A percentile compares a stretch with the other conserved stretches of the same genome.
phyloP scores from a whole-genome alignment of 2,113 vertebrate species.

The Eretmochelys imbricata region DNA sequence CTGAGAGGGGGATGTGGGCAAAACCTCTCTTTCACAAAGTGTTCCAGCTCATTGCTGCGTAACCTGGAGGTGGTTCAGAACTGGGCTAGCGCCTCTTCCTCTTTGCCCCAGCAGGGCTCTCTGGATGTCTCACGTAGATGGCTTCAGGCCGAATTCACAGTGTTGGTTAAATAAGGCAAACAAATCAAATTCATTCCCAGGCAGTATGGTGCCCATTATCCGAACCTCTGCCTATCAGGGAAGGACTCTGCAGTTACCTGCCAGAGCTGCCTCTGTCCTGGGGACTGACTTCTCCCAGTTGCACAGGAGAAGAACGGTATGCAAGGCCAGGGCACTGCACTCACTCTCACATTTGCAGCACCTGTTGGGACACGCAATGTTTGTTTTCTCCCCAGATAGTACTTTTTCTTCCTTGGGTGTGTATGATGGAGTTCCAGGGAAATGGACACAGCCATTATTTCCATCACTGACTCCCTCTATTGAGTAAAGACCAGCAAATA shows the following conservation, averaged over 20 bases:
- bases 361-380: rapidly evolving
- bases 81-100: rapidly evolving
- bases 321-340: neutral
- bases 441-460: neutral
- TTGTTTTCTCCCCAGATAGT: neutral
- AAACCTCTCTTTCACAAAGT: neutral
- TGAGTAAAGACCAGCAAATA: neutral
- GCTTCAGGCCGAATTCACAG: neutral
- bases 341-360: neutral
- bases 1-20: neutral
- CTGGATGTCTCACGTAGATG: rapidly evolving
- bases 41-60: neutral
- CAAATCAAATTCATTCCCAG: rapidly evolving
- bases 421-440: rapidly evolving
- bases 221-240: rapidly evolving
- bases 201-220: neutral
- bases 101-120: rapidly evolving
- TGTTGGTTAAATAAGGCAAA: rapidly evolving
- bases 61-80: rapidly evolving
- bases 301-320: neutral
- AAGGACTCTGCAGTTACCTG: neutral
- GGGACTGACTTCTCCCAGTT: neutral
- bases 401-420: neutral
- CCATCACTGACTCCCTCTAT: neutral
- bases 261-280: neutral